Evolutionary conservation across 1,140 invertebrate genomes (phyloP).

Genomic region (Procambarus clarkii): DNA sequence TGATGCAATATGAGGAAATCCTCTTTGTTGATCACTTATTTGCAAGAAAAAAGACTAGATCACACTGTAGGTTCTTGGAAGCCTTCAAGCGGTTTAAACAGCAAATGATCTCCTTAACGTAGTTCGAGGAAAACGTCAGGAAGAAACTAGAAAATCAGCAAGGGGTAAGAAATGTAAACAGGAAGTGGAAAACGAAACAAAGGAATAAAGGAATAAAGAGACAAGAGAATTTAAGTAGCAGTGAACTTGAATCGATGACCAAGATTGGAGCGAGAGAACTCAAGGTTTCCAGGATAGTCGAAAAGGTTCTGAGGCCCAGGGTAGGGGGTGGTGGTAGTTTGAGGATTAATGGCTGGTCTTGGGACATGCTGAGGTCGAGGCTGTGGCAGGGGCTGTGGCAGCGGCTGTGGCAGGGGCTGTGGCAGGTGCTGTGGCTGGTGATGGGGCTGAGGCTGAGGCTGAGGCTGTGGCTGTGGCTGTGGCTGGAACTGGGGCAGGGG

Average conservation of each 20-base stretch:
- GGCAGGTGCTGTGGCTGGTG: background rate
- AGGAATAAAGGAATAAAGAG: too few relatives aligned
- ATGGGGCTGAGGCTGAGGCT: constrained; percentile 14
- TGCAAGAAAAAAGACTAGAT: too few relatives aligned
- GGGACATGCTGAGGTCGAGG: background rate
- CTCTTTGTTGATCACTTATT: too few relatives aligned
- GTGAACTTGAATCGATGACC: constrained; percentile 70
- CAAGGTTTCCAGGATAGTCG: constrained; percentile 69
- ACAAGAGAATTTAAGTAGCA: constrained; percentile 40
- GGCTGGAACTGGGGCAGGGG: constrained; percentile 60
- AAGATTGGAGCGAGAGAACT: constrained; percentile 52
- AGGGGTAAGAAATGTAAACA: too few relatives aligned
- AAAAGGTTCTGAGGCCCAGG: constrained; percentile 64
- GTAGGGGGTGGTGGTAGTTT: background rate
- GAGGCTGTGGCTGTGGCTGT: constrained; percentile 27
- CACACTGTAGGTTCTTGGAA: too few relatives aligned
- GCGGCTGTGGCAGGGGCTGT: constrained; percentile 36
- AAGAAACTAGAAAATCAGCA: too few relatives aligned
- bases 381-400: background rate
- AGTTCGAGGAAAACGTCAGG: too few relatives aligned
- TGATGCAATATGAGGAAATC: too few relatives aligned
- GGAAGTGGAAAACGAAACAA: too few relatives aligned
- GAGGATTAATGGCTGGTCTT: background rate
- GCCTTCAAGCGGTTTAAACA: too few relatives aligned
- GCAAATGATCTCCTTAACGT: too few relatives aligned